Evolutionary conservation across 2,113 vertebrate species (phyloP).

Genomic region (Amphiprion percula): DNA sequence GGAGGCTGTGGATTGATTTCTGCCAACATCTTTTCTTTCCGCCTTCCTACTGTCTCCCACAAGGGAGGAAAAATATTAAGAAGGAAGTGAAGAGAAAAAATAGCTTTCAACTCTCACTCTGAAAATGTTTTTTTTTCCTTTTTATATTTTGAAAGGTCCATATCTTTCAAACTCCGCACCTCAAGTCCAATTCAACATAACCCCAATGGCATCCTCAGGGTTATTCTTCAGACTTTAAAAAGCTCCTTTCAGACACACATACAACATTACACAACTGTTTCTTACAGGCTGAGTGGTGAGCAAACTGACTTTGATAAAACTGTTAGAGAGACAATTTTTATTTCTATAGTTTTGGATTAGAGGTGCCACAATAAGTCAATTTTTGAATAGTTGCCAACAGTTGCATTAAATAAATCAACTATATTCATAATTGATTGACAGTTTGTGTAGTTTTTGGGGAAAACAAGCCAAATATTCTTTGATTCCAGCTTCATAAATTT

Average conservation of each 20-base stretch:
- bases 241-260: not conserved
- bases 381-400: no score
- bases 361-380: no score
- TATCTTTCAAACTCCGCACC: conserved; percentile 5
- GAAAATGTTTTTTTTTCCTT: conserved; percentile 1
- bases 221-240: not conserved
- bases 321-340: not conserved
- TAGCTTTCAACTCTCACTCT: conserved; percentile 26
- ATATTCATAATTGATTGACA: no score
- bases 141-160: not conserved
- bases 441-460: no score
- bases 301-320: not conserved
- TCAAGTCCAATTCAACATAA: not conserved
- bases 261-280: conserved; percentile 9
- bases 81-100: conserved; percentile 35
- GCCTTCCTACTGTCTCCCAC: conserved; percentile 50
- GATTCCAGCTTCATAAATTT: no score
- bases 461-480: no score
- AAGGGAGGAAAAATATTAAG: conserved; percentile 41
- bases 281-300: not conserved
- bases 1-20: conserved; percentile 39
- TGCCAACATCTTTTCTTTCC: conserved; percentile 34
- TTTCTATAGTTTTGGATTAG: no score
- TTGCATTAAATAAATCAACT: no score
- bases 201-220: not conserved